Percentiles rank a stretch among this genome's conserved stretches.
Conservation (phyloP, 2,113 vertebrate species). For the Platanista minor region DNA sequence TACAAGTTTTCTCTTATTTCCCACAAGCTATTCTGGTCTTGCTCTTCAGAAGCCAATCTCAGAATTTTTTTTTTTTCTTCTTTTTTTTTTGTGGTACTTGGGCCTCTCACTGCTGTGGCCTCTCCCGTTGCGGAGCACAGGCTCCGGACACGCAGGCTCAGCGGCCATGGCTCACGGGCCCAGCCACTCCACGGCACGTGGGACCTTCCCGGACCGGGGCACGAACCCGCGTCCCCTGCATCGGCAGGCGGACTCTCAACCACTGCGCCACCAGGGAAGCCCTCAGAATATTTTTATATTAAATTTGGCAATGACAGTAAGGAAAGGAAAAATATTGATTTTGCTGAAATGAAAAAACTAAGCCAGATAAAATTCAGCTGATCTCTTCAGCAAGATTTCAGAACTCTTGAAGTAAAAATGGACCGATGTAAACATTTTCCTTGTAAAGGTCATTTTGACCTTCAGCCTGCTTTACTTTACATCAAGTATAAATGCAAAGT, state of each 20-base stretch:
- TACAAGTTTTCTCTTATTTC: neutral
- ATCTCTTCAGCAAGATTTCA: conserved; percentile 23
- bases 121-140: too few species aligned
- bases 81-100: too few species aligned
- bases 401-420: conserved; percentile 17
- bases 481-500: neutral
- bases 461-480: neutral
- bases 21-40: neutral
- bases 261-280: too few species aligned
- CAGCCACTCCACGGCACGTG: too few species aligned
- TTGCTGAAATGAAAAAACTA: conserved; percentile 41
- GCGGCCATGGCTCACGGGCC: too few species aligned
- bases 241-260: too few species aligned
- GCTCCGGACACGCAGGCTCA: too few species aligned
- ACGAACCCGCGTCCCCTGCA: too few species aligned
- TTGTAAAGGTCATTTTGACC: conserved; percentile 35
- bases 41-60: conserved; percentile 32
- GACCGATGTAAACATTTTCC: conserved; percentile 15
- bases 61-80: conserved; percentile 54
- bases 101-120: too few species aligned
- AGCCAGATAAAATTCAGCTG: conserved; percentile 7
- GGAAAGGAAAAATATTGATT: neutral
- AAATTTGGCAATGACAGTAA: neutral
- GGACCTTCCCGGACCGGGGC: too few species aligned
- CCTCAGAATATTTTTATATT: conserved; percentile 49